Base-by-base conservation (phyloP, 2,113 vertebrate genomes). In the Dasyprocta punctata region DNA sequence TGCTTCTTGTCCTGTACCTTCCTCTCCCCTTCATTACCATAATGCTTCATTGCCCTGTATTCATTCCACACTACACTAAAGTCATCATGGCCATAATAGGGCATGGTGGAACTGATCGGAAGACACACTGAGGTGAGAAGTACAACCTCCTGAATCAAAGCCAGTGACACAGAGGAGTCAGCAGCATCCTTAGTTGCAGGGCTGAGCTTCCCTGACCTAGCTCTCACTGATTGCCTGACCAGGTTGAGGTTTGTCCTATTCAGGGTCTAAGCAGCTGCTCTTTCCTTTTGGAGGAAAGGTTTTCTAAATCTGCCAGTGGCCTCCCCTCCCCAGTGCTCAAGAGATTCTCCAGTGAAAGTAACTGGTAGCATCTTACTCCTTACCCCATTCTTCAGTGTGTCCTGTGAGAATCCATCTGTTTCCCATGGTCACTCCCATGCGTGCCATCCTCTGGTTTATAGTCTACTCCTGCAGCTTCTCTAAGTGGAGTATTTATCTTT, bases 401-500 rank as follows among this genome's bases (percentile, higher is more conserved):
- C 93, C 69, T 63, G 14, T 65, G 75, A 94, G 81, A 52, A 54
- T 75, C 14, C 0, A n/a, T 54, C 38, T 73, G 80, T 65, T 78
- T 54, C 33, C n/a, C 75, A 2, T 41, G 12, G 47, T 77, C 85
- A 63, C 36, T 75, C 95, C 88, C 94, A 92, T 30, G 14, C 0
- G 14, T 38, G 69, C 60, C 73, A 5, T 92, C 20, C 56, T n/a
- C 20, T 20, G 49, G 33, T 69, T 86, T 60, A 36, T 63, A 58
- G 19, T 49, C 63, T 84, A 16, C 0, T 52, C 89, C 92, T 83
- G 49, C 78, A 69, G 56, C 89, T 94, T 89, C 73, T 86, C 2
- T 58, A 78, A 97, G 67, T 81, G 26, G 36, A 85, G 54, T 87
- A 71, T 92, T 56, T 92, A 73, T 96, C 54, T 93, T 93, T 96